These are phyloP conservation scores for Pammene aurita DNA, from an alignment of 2,888 invertebrate species.

Conservation along the genomic window DNA sequence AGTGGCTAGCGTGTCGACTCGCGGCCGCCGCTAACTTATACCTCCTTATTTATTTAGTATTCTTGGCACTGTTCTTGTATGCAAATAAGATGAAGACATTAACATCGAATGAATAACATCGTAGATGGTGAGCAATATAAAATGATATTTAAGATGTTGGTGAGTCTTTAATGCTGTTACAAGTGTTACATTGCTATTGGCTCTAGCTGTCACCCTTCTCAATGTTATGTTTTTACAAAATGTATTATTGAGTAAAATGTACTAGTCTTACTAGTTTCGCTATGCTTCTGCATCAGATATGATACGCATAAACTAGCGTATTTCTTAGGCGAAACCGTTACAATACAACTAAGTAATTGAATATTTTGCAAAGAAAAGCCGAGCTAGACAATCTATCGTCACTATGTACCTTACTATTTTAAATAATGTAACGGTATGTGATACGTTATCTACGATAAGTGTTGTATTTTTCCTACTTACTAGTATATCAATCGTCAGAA, in stretches of 20 bases:
- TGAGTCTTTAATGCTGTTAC: conserved; percentile 22
- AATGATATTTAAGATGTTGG: conserved; percentile 24
- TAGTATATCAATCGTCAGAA: not conserved
- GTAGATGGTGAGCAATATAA: conserved; percentile 43
- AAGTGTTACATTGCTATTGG: not conserved
- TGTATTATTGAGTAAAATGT: conserved; percentile 12
- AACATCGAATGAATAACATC: conserved; percentile 42
- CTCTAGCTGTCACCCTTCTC: conserved; percentile 5
- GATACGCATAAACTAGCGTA: conserved; percentile 13
- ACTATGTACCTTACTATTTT: conserved; percentile 61
- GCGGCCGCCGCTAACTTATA: conserved; percentile 64
- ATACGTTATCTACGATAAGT: conserved; percentile 46
- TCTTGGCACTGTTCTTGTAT: conserved; percentile 34
- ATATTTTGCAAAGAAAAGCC: conserved; percentile 43
- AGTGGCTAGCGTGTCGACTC: conserved; percentile 60
- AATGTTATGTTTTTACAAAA: conserved; percentile 8
- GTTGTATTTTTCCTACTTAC: conserved; percentile 24
- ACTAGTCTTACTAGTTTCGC: conserved; percentile 21
- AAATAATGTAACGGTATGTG: conserved; percentile 47
- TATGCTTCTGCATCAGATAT: conserved; percentile 13
- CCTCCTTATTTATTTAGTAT: conserved; percentile 11
- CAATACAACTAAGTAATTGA: conserved; percentile 6
- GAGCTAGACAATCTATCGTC: conserved; percentile 54
- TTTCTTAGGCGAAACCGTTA: conserved; percentile 8
- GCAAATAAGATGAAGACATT: conserved; percentile 27